phyloP scores from a whole-genome alignment of 2,888 invertebrate genomes.

The Melinaea marsaeus region DNA sequence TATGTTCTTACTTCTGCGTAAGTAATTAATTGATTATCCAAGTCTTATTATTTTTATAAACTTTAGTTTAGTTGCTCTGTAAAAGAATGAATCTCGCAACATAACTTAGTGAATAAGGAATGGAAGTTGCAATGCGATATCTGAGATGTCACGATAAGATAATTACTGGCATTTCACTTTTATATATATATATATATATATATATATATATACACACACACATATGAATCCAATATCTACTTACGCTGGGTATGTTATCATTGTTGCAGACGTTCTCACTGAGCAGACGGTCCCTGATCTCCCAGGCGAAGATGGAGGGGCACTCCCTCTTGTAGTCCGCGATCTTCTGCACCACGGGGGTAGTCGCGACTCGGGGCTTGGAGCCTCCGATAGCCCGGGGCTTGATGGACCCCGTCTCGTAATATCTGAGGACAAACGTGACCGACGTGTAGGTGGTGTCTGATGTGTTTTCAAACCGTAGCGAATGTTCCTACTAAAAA shows the following conservation, averaged over 20 bases:
- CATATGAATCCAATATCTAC: conserved; percentile 63
- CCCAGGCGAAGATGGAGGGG: conserved; percentile 99
- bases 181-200: too few relatives aligned
- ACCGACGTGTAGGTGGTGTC: conserved; percentile 22
- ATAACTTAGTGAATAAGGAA: too few relatives aligned
- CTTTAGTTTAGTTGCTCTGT: too few relatives aligned
- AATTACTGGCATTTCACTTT: too few relatives aligned
- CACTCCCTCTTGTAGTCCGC: conserved; percentile 98
- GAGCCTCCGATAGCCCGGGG: conserved; percentile 98
- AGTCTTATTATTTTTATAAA: too few relatives aligned
- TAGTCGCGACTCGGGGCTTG: conserved; percentile 96
- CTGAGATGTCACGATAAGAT: too few relatives aligned
- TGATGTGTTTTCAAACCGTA: not conserved
- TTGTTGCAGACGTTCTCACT: conserved; percentile 97
- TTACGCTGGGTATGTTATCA: conserved; percentile 98
- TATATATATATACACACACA: too few relatives aligned
- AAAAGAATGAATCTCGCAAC: too few relatives aligned
- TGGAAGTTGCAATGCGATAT: too few relatives aligned
- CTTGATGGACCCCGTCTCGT: conserved; percentile 98
- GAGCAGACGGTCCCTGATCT: conserved; percentile 95
- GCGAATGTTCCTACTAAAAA: not conserved
- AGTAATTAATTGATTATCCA: too few relatives aligned
- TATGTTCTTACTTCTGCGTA: too few relatives aligned
- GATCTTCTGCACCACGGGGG: conserved; percentile 95
- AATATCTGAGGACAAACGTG: conserved; percentile 85